These are phyloP conservation scores for Drosophila melanogaster DNA, from an alignment of 1,140 invertebrate genomes.

Conservation along the genomic window DNA sequence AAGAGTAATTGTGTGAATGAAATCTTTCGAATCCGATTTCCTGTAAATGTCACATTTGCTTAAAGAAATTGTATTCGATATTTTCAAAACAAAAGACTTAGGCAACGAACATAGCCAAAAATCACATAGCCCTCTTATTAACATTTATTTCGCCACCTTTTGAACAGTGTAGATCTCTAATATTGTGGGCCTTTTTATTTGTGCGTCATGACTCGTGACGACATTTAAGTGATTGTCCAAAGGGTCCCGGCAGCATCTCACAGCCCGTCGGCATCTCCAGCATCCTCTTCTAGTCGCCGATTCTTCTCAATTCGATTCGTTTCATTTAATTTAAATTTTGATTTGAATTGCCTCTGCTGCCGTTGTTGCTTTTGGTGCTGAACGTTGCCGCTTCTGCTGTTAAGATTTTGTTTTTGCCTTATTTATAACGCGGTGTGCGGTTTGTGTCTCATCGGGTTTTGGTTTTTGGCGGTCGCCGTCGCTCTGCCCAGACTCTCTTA, in stretches of 20 bases:
- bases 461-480: constrained; percentile 70
- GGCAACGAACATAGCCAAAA: constrained; percentile 48
- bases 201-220: constrained; percentile 64
- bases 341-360: constrained; percentile 60
- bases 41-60: too few relatives aligned
- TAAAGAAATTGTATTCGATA: too few relatives aligned
- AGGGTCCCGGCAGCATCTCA: constrained; percentile 29
- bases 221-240: constrained; percentile 57
- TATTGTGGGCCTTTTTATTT: constrained; percentile 30
- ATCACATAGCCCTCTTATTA: too few relatives aligned
- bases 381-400: constrained; percentile 30
- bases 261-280: constrained; percentile 4
- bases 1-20: too few relatives aligned
- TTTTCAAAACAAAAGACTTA: constrained; percentile 62
- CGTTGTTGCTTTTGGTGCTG: constrained; percentile 53
- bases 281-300: constrained; percentile 58
- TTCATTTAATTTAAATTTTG: constrained; percentile 81
- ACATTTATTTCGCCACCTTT: background rate
- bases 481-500: constrained; percentile 59
- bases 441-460: constrained; percentile 72
- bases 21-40: too few relatives aligned
- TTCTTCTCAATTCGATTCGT: constrained; percentile 52
- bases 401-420: constrained; percentile 56
- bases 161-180: background rate
- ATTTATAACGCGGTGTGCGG: constrained; percentile 70